These are phyloP conservation scores for Tipula lateralis DNA, from an alignment of 2,888 invertebrate genomes.

Conservation along the genomic window DNA sequence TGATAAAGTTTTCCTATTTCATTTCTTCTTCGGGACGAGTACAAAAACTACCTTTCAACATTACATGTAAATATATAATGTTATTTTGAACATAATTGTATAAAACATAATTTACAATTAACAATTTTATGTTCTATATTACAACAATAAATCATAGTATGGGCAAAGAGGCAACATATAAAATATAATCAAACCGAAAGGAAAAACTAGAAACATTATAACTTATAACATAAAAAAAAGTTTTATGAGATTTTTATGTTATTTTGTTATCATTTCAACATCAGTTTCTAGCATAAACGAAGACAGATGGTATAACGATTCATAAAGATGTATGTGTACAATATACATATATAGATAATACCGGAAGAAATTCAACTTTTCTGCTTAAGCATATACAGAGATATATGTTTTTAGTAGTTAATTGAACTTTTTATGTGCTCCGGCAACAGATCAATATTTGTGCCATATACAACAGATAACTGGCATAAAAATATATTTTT, in stretches of 20 bases:
- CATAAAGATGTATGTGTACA: not conserved
- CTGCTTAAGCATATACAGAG: not conserved
- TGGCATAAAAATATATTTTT: not conserved
- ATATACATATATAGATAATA: not conserved
- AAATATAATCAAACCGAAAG: not conserved
- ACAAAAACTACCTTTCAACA: too few relatives aligned
- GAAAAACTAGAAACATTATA: not conserved
- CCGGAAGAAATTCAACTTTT: not conserved
- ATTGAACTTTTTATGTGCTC: not conserved
- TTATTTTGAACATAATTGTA: not conserved
- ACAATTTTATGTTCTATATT: not conserved
- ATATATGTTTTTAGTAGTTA: not conserved
- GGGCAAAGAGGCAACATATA: not conserved
- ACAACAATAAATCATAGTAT: not conserved
- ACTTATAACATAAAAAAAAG: not conserved
- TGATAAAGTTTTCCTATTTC: too few relatives aligned
- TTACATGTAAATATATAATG: not conserved
- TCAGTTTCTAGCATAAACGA: constrained; percentile 1
- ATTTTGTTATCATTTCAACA: constrained; percentile 13
- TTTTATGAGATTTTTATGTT: not conserved
- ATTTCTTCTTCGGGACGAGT: too few relatives aligned
- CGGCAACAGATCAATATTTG: not conserved
- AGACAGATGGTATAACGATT: constrained; percentile 24
- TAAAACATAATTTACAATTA: not conserved
- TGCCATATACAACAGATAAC: not conserved